These are phyloP conservation scores for Acanthopagrus latus DNA, from an alignment of 2,797 vertebrate genomes.

Conservation along the genomic window DNA sequence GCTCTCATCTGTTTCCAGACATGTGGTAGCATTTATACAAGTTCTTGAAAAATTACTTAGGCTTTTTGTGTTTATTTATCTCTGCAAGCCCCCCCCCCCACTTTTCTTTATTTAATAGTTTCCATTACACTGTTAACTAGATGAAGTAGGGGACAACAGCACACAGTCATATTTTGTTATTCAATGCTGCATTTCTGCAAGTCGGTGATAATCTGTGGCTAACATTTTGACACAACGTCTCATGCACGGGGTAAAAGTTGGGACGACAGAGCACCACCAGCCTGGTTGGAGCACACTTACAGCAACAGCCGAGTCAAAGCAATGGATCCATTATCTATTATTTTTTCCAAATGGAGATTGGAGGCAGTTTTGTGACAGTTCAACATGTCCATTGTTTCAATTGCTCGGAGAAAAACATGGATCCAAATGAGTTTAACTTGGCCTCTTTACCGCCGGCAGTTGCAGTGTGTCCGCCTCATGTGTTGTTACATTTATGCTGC, in stretches of 20 bases:
- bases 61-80: constrained; percentile 80
- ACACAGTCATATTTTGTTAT: constrained; percentile 19
- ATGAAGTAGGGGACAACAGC: constrained; percentile 48
- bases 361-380: not conserved
- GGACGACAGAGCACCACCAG: not conserved
- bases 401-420: constrained; percentile 28
- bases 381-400: constrained; percentile 6
- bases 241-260: constrained; percentile 3
- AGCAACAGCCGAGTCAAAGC: not conserved
- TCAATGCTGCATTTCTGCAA: constrained; percentile 16
- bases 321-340: constrained; percentile 17
- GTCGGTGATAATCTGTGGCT: constrained; percentile 8
- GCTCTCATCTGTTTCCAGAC: constrained; percentile 79
- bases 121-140: constrained; percentile 71
- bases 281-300: not conserved
- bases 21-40: constrained; percentile 82
- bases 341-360: constrained; percentile 13
- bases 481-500: constrained; percentile 55
- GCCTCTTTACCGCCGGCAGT: constrained; percentile 13
- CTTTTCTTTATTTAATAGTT: constrained; percentile 72
- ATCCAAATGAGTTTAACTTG: constrained; percentile 34
- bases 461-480: constrained; percentile 41
- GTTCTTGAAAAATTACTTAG: constrained; percentile 76
- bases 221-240: constrained; percentile 12
- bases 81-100: constrained; percentile 55